Evolutionary conservation across 1,140 invertebrate genomes (phyloP), one percentile per base, ranked within the genome.

Genomic region (Aphelenchoides besseyi): DNA sequence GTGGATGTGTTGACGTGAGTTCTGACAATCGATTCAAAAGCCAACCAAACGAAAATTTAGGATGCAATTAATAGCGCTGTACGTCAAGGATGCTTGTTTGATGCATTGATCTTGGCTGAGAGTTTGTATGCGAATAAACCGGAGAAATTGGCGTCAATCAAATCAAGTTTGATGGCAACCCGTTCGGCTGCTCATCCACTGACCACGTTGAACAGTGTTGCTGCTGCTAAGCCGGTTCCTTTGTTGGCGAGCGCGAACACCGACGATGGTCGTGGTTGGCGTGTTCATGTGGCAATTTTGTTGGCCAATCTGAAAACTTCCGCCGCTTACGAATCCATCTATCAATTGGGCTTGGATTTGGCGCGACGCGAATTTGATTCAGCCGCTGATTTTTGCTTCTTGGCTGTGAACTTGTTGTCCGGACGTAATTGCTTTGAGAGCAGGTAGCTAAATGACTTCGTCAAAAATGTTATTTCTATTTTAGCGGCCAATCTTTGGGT

Each of bases 301-400:
- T 37, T 79, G 0, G 77, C 77, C 2, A 79, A 79, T 78, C 36
- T 79, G 30, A 72, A 75, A 23, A 82, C 63, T 18, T 36, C 33
- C n/a, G 68, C 72, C 16, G 79, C 77, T 3, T 68, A 82, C 16
- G 59, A 79, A 36, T 64, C 77, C 16, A 70, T 79, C 2, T 82
- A 79, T 59, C 79, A 82, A 29, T 53, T 79, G 9, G 77, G 77
- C 8, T 30, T 70, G 16, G 77, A 80, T 0, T 52, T 79, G 54
- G 75, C 77, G 2, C 53, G 67, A 32, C 76, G 73, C 28, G 78
- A 79, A 8, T 79, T 82, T 48, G 67, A 79, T 66, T 74, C 76
- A 12, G 78, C 78, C 8, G 78, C 78, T 28, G 78, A 79, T 63
- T 79, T 79, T 57, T 79, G 78, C 52, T 79, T 79, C 59, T 37